phyloP scores from a whole-genome alignment of 2,888 invertebrate species.

The Agelastica alni region DNA sequence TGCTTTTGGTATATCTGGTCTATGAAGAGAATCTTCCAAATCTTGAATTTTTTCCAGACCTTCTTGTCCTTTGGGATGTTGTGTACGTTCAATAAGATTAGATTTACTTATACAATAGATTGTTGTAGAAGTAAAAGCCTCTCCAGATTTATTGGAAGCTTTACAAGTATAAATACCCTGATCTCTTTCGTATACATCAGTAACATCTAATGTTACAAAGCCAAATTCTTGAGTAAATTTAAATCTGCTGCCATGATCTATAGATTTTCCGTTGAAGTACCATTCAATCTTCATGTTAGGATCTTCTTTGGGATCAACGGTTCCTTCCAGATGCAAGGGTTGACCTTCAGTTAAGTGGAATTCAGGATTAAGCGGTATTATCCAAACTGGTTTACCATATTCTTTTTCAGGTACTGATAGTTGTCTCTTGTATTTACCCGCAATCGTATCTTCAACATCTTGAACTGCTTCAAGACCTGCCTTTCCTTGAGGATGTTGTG shows the following conservation, averaged over 20 bases:
- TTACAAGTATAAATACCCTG: conserved; percentile 94
- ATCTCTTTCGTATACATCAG: conserved; percentile 89
- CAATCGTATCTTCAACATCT: conserved; percentile 83
- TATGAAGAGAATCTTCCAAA: conserved; percentile 82
- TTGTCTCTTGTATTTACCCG: conserved; percentile 72
- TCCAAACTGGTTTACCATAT: conserved; percentile 86
- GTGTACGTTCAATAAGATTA: conserved; percentile 83
- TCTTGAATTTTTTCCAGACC: conserved; percentile 90
- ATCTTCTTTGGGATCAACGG: conserved; percentile 92
- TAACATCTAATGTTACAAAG: conserved; percentile 91
- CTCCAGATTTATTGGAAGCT: conserved; percentile 84
- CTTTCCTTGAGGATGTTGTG: conserved; percentile 93
- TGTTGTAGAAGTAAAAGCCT: conserved; percentile 90
- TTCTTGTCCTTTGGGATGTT: conserved; percentile 94
- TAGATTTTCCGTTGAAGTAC: conserved; percentile 89
- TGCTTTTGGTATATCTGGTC: conserved; percentile 68
- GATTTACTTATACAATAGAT: conserved; percentile 82
- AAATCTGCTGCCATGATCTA: conserved; percentile 87
- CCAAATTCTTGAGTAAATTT: conserved; percentile 95
- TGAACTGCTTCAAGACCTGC: conserved; percentile 88
- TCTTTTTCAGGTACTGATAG: conserved; percentile 73
- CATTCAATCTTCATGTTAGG: conserved; percentile 89
- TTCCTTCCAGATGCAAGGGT: conserved; percentile 89
- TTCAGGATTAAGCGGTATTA: conserved; percentile 78
- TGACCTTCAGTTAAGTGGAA: conserved; percentile 81